A percentile compares a stretch with the other conserved stretches of the same genome.
Conservation (phyloP, 2,113 vertebrate genomes). For the Aldabrachelys gigantea region DNA sequence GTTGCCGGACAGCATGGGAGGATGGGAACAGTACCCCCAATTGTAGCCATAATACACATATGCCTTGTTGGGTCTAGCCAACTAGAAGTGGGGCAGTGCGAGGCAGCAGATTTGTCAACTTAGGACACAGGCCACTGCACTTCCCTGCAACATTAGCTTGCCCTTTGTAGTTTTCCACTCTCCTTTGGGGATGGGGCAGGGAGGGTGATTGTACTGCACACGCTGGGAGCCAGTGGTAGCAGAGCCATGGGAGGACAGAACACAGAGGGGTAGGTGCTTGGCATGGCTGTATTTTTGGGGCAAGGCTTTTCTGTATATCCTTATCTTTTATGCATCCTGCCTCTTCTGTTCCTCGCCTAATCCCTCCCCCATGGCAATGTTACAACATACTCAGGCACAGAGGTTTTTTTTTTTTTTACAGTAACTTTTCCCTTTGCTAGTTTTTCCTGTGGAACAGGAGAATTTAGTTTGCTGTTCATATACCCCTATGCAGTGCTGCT, state of each 20-base stretch:
- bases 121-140: not conserved
- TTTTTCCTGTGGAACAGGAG: not conserved
- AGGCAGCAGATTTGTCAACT: not conserved
- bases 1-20: not conserved
- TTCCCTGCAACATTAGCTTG: not conserved
- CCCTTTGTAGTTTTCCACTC: not conserved
- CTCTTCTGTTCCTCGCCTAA: not conserved
- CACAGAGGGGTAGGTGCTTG: not conserved
- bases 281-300: not conserved
- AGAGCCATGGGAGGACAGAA: not conserved
- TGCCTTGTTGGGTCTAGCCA: not conserved
- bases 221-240: not conserved
- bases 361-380: not conserved
- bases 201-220: not conserved
- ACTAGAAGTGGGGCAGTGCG: rapidly evolving
- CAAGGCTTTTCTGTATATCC: not conserved
- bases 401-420: not conserved
- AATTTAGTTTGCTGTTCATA: conserved; percentile 47
- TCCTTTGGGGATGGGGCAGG: not conserved
- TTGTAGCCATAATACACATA: rapidly evolving
- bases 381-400: not conserved
- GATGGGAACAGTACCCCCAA: not conserved
- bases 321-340: not conserved
- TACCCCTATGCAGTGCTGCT: not conserved
- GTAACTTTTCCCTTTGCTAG: conserved; percentile 13